A percentile compares a stretch with the other conserved stretches of the same genome.
Evolutionary conservation across 2,797 vertebrate species (phyloP).

Genomic region (Chelidonichthys spinosus): DNA sequence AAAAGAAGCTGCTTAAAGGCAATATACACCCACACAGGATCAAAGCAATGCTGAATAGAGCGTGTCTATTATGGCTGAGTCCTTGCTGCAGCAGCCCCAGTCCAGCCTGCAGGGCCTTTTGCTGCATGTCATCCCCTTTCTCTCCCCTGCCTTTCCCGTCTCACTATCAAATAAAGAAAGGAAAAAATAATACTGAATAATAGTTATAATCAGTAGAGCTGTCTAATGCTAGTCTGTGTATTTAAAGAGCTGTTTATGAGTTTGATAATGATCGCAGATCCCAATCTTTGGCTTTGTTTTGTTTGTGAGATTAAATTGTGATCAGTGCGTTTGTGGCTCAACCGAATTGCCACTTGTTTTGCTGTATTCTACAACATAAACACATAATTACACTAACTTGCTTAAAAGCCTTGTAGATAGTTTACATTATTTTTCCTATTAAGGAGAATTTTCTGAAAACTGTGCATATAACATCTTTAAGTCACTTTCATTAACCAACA

Average conservation of each 20-base stretch:
- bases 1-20: no score
- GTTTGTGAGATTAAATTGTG: neutral
- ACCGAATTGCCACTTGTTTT: neutral
- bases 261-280: neutral
- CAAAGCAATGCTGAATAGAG: slow-evolving; percentile 7
- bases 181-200: no score
- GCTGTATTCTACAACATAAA: neutral
- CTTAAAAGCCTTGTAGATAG: neutral
- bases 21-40: slow-evolving; percentile 1
- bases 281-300: neutral
- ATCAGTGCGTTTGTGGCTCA: neutral
- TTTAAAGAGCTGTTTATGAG: neutral
- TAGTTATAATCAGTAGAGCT: neutral
- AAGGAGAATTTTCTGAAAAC: neutral
- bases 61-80: neutral
- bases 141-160: no score
- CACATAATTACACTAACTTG: neutral
- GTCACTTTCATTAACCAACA: neutral
- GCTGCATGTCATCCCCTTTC: no score
- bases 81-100: neutral
- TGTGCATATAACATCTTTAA: neutral
- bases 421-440: neutral
- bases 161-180: no score
- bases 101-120: no score
- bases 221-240: neutral